A percentile compares a stretch with the other conserved stretches of the same genome.
Conservation (phyloP, 2,797 vertebrate genomes). For the Trachurus trachurus region DNA sequence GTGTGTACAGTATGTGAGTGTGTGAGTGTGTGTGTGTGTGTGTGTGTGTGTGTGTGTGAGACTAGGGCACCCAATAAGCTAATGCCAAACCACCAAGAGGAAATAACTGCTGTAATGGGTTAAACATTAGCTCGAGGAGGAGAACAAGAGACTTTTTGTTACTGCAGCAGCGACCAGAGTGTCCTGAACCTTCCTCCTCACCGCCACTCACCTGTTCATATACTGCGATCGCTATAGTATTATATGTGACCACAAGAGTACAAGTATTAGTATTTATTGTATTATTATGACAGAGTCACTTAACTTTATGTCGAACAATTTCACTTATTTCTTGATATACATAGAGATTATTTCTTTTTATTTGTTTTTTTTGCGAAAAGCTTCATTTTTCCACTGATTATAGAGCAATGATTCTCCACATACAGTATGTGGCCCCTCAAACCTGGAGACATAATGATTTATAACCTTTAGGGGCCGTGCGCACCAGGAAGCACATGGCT, state of each 20-base stretch:
- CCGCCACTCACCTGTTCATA: constrained; percentile 33
- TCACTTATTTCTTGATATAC: no score
- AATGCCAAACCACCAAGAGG: constrained; percentile 34
- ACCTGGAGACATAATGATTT: not conserved
- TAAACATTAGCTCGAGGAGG: constrained; percentile 53
- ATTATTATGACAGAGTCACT: no score
- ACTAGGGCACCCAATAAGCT: not conserved
- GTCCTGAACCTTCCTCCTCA: constrained; percentile 5
- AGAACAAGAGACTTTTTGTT: constrained; percentile 54
- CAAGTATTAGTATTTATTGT: no score
- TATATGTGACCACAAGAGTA: no score
- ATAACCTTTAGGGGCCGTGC: not conserved
- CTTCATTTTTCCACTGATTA: not conserved
- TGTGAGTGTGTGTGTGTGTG: not conserved
- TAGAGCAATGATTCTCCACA: not conserved
- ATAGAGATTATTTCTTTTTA: no score
- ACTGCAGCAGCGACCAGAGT: not conserved
- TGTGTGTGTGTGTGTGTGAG: not conserved
- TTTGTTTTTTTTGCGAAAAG: not conserved
- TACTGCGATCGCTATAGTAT: not conserved
- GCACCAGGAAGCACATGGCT: no score
- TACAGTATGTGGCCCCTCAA: not conserved
- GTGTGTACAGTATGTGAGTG: not conserved
- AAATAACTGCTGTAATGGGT: constrained; percentile 50
- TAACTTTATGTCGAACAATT: no score